These are phyloP conservation scores for Drosophila hawaiiensis DNA, from an alignment of 2,888 invertebrate species.

Conservation along the genomic window DNA sequence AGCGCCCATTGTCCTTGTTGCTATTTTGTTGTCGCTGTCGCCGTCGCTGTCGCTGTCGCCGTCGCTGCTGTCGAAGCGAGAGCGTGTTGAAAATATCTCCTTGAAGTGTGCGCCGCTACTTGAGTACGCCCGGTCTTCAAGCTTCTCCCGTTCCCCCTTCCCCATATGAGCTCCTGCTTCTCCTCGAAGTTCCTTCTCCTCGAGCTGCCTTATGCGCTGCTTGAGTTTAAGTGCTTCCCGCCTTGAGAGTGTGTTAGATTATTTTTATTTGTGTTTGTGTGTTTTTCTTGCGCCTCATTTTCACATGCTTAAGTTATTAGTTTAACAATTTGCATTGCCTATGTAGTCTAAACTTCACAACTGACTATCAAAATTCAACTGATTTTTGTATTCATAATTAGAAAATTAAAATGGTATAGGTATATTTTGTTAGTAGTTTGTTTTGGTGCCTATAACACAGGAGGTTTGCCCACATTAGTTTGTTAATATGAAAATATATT, in stretches of 20 bases:
- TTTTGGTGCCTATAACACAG: neutral
- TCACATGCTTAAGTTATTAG: constrained; percentile 72
- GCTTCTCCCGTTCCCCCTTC: neutral
- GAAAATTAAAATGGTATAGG: constrained; percentile 19
- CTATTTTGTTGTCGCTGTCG: constrained; percentile 60
- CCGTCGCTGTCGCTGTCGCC: constrained; percentile 37
- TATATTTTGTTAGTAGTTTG: neutral
- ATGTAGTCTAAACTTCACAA: constrained; percentile 26
- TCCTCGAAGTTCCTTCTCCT: constrained; percentile 18
- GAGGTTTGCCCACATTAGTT: neutral
- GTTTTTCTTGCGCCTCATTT: constrained; percentile 42
- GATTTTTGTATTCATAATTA: constrained; percentile 32
- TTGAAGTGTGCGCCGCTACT: constrained; percentile 71
- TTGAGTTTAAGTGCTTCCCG: constrained; percentile 58
- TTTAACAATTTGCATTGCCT: constrained; percentile 71
- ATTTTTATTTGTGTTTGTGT: constrained; percentile 53
- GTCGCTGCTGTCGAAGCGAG: constrained; percentile 55
- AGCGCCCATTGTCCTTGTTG: constrained; percentile 67
- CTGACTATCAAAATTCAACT: constrained; percentile 15
- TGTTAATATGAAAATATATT: neutral
- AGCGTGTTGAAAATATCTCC: constrained; percentile 72
- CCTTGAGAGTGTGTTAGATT: constrained; percentile 66
- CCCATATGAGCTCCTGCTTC: neutral
- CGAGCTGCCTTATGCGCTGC: constrained; percentile 32
- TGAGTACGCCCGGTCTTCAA: constrained; percentile 53